phyloP scores from a whole-genome alignment of 2,797 vertebrate genomes.

The Acipenser ruthenus region DNA sequence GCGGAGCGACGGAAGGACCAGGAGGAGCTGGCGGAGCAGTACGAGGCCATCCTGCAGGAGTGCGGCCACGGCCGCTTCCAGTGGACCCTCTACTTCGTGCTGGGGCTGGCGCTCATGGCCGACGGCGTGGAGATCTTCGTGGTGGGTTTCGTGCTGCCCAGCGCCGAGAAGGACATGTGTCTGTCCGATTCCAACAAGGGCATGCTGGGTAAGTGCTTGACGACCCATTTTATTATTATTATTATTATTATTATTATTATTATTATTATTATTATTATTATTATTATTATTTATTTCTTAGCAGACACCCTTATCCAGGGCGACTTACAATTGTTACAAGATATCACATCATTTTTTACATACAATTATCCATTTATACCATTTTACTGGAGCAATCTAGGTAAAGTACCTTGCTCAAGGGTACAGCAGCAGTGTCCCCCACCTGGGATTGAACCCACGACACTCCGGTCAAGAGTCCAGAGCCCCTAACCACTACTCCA shows the following conservation, averaged over 20 bases:
- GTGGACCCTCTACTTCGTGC: slow-evolving; percentile 93
- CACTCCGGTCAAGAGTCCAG: slow-evolving; percentile 7
- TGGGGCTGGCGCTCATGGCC: slow-evolving; percentile 91
- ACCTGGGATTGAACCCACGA: too few species aligned
- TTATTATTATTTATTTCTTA: too few species aligned
- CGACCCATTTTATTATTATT: not conserved
- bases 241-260: not conserved
- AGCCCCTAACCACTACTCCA: slow-evolving; percentile 31
- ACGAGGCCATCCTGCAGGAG: slow-evolving; percentile 89
- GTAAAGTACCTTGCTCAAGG: too few species aligned
- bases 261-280: not conserved
- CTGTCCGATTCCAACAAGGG: slow-evolving; percentile 94
- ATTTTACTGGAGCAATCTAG: too few species aligned
- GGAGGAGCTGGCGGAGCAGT: slow-evolving; percentile 90
- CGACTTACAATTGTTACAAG: too few species aligned
- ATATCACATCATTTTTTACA: too few species aligned
- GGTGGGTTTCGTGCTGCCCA: slow-evolving; percentile 92
- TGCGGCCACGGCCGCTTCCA: slow-evolving; percentile 94
- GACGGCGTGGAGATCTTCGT: slow-evolving; percentile 94
- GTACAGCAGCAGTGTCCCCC: too few species aligned
- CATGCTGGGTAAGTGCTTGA: slow-evolving; percentile 82
- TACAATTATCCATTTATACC: too few species aligned
- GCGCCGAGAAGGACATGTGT: slow-evolving; percentile 96
- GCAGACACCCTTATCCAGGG: slow-evolving; percentile 22
- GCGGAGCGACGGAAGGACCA: slow-evolving; percentile 76